Evolutionary conservation across 2,888 invertebrate species (phyloP).

Genomic region (Tetanocera ferruginea): DNA sequence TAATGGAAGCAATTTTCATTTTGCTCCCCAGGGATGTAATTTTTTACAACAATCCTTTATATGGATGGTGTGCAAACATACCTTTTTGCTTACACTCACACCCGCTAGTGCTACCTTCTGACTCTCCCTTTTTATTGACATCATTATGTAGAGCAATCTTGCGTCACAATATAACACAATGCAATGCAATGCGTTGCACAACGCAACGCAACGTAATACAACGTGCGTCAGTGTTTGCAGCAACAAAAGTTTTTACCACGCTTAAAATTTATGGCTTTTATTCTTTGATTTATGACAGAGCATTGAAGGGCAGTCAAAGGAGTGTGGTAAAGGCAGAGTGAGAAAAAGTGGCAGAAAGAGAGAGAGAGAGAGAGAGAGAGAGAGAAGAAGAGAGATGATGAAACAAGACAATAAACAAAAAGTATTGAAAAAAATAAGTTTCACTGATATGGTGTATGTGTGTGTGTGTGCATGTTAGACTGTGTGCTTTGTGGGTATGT

Average conservation of each 20-base stretch:
- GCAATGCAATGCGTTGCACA: background rate
- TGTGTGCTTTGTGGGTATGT: background rate
- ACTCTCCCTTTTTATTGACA: background rate
- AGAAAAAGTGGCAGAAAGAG: background rate
- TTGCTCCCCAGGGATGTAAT: background rate
- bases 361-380: background rate
- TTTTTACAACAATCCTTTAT: too few species aligned
- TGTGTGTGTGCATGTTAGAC: background rate
- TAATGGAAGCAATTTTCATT: background rate
- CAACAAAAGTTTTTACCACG: constrained; percentile 28
- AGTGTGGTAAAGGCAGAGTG: background rate
- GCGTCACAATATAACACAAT: constrained; percentile 13
- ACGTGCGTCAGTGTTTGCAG: background rate
- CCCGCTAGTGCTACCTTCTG: background rate
- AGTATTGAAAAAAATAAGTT: background rate
- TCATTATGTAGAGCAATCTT: background rate
- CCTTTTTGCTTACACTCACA: background rate
- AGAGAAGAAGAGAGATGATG: background rate
- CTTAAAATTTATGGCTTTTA: constrained; percentile 34
- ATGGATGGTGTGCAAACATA: too few species aligned
- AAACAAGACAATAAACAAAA: background rate
- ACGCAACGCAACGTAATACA: constrained; percentile 7
- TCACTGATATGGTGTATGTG: background rate
- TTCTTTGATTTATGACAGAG: constrained; percentile 32
- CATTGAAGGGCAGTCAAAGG: constrained; percentile 13